Evolutionary conservation across 2,888 invertebrate genomes (phyloP), one percentile per base, ranked within the genome.

Genomic region (Ecliptopera silaceata): DNA sequence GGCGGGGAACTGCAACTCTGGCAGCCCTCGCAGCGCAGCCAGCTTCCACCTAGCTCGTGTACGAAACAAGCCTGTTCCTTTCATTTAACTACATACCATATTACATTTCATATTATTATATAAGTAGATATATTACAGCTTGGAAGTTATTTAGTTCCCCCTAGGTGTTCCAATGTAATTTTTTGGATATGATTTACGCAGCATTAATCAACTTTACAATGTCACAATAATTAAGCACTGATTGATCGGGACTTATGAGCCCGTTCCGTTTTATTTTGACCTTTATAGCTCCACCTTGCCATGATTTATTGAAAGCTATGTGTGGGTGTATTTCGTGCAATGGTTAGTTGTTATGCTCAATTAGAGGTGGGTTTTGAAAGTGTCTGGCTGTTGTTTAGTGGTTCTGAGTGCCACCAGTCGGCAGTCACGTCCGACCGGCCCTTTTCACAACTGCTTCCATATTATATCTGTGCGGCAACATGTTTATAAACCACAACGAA

Each of bases 351-450:
- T 49, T 51, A 49, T 47, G 46, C 46, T 34, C 26, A 22, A n/a
- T 4, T 22, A 22, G 1, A 32, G 56, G 61, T 56, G 58, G 53
- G 59, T 61, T 64, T 61, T 50, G 59, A 60, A 64, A 64, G 58
- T 41, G 20, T 31, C 20, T 22, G n/a, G 31, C 18, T 32, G 39
- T 41, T 34, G 32, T 18, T 10, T n/a, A 31, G n/a, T 36, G n/a
- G 46, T 46, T 42, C 22, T 44, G 41, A 12, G 4, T 4, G n/a
- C 20, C 42, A 13, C 11, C 4, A 3, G 8, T n/a, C 5, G 8
- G 6, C 8, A 51, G 36, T 17, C 38, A 11, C 22, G 47, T n/a
- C 42, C 50, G 43, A 12, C 32, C 52, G 51, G 56, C 59, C 52
- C 55, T 53, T 38, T 42, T 38, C 52, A 31, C 54, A 48, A 57